phyloP scores from a whole-genome alignment of 2,113 vertebrate genomes.

The Calyptomena viridis region DNA sequence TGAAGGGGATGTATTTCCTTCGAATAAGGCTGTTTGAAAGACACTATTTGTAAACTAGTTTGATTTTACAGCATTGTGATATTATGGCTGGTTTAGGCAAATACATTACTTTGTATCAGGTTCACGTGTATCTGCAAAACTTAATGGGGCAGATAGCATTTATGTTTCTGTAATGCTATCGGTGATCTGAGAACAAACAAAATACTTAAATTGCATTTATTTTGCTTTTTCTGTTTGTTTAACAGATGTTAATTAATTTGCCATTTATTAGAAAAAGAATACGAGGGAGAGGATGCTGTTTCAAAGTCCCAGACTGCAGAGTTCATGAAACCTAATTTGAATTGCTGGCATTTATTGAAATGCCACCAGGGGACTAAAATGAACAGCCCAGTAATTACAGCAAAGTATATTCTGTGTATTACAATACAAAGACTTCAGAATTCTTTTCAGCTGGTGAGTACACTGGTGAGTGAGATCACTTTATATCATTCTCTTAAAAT shows the following conservation, averaged over 20 bases:
- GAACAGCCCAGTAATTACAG: neutral
- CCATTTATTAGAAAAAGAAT: neutral
- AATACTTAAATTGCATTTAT: neutral
- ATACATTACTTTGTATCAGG: rapidly evolving
- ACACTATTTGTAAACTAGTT: neutral
- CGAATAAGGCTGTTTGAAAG: neutral
- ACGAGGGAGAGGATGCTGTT: neutral
- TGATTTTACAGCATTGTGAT: neutral
- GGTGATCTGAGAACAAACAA: neutral
- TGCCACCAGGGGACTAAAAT: neutral
- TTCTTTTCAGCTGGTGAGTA: neutral
- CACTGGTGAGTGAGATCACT: neutral
- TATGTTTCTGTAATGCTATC: neutral
- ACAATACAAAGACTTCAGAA: neutral
- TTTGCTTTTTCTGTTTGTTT: neutral
- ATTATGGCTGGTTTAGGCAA: neutral
- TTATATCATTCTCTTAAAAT: neutral
- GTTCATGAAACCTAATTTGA: neutral
- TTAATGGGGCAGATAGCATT: neutral
- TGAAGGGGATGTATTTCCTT: rapidly evolving
- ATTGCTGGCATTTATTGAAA: neutral
- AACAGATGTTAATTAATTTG: neutral
- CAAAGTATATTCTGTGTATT: neutral
- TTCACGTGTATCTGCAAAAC: neutral
- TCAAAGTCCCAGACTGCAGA: neutral